Evolutionary conservation across 2,888 invertebrate genomes (phyloP).

Genomic region (Lacanobia wlatinum): DNA sequence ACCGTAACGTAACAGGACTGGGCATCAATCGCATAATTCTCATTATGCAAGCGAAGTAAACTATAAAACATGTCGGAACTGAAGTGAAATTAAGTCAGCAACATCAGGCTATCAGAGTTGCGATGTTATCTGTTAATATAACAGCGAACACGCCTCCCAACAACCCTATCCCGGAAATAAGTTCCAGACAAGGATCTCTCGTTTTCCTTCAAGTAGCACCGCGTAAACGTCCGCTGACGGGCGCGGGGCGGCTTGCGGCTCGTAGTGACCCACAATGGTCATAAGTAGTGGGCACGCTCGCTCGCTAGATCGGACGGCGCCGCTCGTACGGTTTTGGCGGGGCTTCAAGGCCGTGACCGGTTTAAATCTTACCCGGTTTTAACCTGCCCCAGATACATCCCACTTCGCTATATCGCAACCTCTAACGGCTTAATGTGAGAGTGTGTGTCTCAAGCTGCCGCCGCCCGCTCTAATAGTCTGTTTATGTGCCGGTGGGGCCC

Average conservation of each 20-base stretch:
- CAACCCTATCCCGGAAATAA: conserved; percentile 26
- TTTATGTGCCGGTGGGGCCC: conserved; percentile 27
- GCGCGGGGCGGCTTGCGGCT: neutral
- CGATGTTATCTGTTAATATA: conserved; percentile 6
- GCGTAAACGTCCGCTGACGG: neutral
- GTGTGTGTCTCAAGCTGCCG: neutral
- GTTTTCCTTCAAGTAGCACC: conserved; percentile 20
- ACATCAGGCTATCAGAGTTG: neutral
- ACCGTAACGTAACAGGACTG: neutral
- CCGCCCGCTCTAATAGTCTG: conserved; percentile 21
- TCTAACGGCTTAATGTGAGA: conserved; percentile 15
- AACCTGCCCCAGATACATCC: conserved; percentile 54
- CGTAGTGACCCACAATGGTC: conserved; percentile 41
- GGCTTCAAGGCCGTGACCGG: conserved; percentile 65
- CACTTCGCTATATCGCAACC: conserved; percentile 20
- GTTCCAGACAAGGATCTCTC: conserved; percentile 13
- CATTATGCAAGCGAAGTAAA: neutral
- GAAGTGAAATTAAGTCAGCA: neutral
- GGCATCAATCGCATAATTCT: neutral
- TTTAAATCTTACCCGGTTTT: conserved; percentile 53
- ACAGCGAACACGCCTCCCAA: neutral
- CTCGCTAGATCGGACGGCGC: conserved; percentile 29
- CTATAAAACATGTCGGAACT: neutral
- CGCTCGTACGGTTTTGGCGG: conserved; percentile 54
- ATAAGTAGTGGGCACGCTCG: conserved; percentile 27